Evolutionary conservation across 2,888 invertebrate genomes (phyloP).

Genomic region (Drosophila neonasuta): DNA sequence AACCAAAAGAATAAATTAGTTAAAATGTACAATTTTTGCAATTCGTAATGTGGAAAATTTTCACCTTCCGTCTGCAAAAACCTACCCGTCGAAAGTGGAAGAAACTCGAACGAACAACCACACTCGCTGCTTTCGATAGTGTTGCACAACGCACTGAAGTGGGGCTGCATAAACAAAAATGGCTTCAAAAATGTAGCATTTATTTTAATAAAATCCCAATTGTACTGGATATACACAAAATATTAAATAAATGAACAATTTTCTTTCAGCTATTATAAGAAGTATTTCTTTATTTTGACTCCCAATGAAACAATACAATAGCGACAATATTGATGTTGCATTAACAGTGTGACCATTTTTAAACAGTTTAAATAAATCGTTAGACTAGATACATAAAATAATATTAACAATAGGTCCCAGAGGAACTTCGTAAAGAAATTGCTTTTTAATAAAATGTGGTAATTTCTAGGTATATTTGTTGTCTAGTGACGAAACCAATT

Average conservation of each 20-base stretch:
- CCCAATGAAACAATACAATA: background rate
- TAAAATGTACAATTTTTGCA: conserved; percentile 60
- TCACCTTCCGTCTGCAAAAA: conserved; percentile 77
- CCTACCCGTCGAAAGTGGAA: conserved; percentile 76
- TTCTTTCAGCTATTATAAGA: background rate
- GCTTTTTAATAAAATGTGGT: background rate
- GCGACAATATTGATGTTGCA: conserved; percentile 20
- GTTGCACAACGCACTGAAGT: conserved; percentile 33
- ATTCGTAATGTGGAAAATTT: conserved; percentile 72
- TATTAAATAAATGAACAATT: background rate
- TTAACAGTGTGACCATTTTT: conserved; percentile 22
- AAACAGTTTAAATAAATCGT: background rate
- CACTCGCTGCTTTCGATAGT: conserved; percentile 46
- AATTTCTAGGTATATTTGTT: background rate
- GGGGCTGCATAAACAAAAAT: conserved; percentile 24
- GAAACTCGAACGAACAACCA: conserved; percentile 48
- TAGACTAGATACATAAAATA: background rate
- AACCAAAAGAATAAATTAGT: conserved; percentile 43
- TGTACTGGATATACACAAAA: background rate
- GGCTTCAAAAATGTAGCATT: background rate
- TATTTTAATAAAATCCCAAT: background rate
- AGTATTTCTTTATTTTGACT: background rate
- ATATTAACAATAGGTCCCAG: no score
- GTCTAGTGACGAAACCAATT: background rate
- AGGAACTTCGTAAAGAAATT: background rate